Evolutionary conservation across 2,113 vertebrate species (phyloP).

Genomic region (Sander lucioperca): DNA sequence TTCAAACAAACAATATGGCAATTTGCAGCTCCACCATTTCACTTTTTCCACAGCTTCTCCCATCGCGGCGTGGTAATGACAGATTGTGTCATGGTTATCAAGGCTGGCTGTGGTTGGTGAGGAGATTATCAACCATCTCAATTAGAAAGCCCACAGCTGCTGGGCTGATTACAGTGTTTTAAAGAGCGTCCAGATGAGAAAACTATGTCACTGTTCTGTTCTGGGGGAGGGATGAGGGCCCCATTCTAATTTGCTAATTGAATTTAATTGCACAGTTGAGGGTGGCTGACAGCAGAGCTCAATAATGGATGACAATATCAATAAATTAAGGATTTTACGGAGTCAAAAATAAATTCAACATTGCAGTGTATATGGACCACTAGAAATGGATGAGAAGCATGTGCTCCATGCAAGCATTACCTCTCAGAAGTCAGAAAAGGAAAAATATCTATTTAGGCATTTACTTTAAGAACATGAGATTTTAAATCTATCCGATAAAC

Average conservation of each 20-base stretch:
- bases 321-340: conserved; percentile 59
- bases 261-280: conserved; percentile 66
- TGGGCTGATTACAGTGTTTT: conserved; percentile 71
- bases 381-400: conserved; percentile 52
- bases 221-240: conserved; percentile 44
- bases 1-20: conserved; percentile 71
- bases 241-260: conserved; percentile 68
- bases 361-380: conserved; percentile 20
- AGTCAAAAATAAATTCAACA: conserved; percentile 60
- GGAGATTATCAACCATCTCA: conserved; percentile 80
- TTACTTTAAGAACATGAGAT: neutral
- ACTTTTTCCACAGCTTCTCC: conserved; percentile 68
- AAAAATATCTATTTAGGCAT: neutral
- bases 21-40: conserved; percentile 49
- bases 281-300: conserved; percentile 64
- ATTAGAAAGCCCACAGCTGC: conserved; percentile 76
- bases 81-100: conserved; percentile 74
- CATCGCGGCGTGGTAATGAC: conserved; percentile 68
- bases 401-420: conserved; percentile 22
- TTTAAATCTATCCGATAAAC: neutral
- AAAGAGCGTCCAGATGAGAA: conserved; percentile 79
- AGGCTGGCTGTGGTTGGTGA: conserved; percentile 69
- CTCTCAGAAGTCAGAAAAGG: neutral
- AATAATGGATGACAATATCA: conserved; percentile 68
- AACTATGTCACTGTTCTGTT: conserved; percentile 63